These are phyloP conservation scores for Montipora cactus DNA, from an alignment of 64 coral and sea anemone species.

Conservation along the genomic window DNA sequence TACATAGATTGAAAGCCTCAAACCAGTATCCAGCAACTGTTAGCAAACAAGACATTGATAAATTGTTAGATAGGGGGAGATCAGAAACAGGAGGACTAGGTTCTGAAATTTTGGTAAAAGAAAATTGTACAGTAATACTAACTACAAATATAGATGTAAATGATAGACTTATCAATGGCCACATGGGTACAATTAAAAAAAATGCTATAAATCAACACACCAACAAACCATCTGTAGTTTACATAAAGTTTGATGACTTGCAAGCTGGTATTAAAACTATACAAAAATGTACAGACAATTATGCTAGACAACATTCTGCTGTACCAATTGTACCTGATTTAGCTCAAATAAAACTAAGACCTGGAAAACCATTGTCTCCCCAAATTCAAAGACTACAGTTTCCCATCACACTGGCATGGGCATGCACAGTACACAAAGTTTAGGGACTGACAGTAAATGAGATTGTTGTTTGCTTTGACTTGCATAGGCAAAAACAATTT, in stretches of 20 bases:
- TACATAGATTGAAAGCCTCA: no score
- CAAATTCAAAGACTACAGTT: slow-evolving; percentile 84
- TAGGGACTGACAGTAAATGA: slow-evolving; percentile 30
- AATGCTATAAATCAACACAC: background rate
- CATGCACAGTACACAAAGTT: slow-evolving; percentile 80
- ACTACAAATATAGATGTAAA: no score
- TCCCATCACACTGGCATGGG: slow-evolving; percentile 83
- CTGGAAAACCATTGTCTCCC: slow-evolving; percentile 63
- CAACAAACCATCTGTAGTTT: background rate
- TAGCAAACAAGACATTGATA: no score
- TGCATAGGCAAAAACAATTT: slow-evolving; percentile 25
- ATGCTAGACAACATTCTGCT: slow-evolving; percentile 64
- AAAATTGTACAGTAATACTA: no score
- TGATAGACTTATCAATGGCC: slow-evolving; percentile 30
- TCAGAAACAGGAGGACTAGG: no score
- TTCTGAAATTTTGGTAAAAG: no score
- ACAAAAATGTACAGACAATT: slow-evolving; percentile 9
- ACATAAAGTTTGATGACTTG: background rate
- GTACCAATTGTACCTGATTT: slow-evolving; percentile 78
- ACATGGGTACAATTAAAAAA: background rate
- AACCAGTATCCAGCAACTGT: background rate
- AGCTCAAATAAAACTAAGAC: slow-evolving; percentile 73
- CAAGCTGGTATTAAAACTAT: slow-evolving; percentile 30
- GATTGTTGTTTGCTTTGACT: slow-evolving; percentile 28
- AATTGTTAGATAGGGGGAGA: no score